Base-by-base conservation (phyloP, 2,888 invertebrate genomes). In the Idaea straminata region DNA sequence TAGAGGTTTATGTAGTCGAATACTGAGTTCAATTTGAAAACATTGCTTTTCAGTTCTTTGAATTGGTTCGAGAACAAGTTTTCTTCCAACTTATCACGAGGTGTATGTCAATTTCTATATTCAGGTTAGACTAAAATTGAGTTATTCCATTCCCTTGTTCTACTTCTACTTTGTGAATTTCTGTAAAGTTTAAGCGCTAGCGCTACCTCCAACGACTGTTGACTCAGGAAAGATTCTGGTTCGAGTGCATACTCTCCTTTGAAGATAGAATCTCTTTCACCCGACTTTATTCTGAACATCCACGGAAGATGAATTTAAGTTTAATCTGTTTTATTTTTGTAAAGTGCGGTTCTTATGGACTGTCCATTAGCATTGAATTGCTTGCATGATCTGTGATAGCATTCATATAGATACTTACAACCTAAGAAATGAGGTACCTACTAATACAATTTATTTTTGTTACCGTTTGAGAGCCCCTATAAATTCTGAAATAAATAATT, bases 121-220 rank as follows among this genome's bases (percentile, higher is more conserved):
- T 69, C 66, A 68, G 62, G 61, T 64, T 61, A 62, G 64, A 63
- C 66, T 36, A 58, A 61, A 72, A 70, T 69, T 66, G 65, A 70
- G 70, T 73, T 69, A 72, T 68, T 68, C 66, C 61, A 65, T 66
- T 59, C 64, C 63, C 62, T 66, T 66, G 68, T 63, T 69, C 62
- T 58, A 66, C 64, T 64, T 69, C 62, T 65, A 66, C 66, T 64
- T 69, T 63, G 64, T 57, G 65, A 64, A 64, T 65, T 67, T 64
- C 64, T 59, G 59, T 36, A 67, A 69, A 73, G 65, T 70, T 70
- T 59, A 36, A 67, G 59, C 61, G 63, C 16, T 25, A 25, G n/a
- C n/a, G 25, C 25, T 3, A 2, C 59, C 59, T 59, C 15, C 60
- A 67, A 38, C 66, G 61, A 63, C 63, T 62, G 66, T 61, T 67